Evolutionary conservation across 2,113 vertebrate species (phyloP), one percentile per base, ranked within the genome.

Genomic region (Vireo altiloquus): DNA sequence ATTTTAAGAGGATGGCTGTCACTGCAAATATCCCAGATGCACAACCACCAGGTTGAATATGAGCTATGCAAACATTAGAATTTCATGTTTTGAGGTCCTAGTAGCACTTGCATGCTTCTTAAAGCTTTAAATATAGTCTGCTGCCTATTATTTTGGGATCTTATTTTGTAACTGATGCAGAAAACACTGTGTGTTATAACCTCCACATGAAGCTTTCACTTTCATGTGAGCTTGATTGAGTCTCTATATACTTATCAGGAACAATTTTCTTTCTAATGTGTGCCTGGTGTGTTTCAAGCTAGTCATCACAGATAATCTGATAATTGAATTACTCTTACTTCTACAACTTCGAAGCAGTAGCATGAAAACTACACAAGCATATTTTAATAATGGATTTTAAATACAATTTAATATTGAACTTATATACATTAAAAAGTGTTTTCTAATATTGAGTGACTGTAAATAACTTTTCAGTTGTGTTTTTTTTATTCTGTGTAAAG

Each of bases 211-310:
- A 76, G 1, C 11, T 77, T 47, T 70, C 23, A 50, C 14, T 82
- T 89, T 39, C 2, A 0, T 31, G 2, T 50, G 33, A 59, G 35
- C 27, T 86, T 85, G 42, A 49, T 6, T 52, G 59, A 87, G 84
- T n/a, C n/a, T n/a, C n/a, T n/a, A n/a, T n/a, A n/a, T 25, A 6
- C 0, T 0, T 13, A 86, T 17, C n/a, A 77, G 10, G 5, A 47
- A 6, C 22, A 61, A 4, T 53, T 54, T 76, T 60, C 13, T 92
- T 82, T 54, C 22, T 66, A 57, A 44, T 30, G 3, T 46, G 31
- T 70, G 33, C 27, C 23, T 74, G 28, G 13, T 40, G 7, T 30
- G 50, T 59, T 15, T 53, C 37, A 49, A 46, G 27, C 87, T 77
- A 75, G 31, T 72, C 6, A 74, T 63, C 13, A 33, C 16, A 61